phyloP scores from a whole-genome alignment of 2,888 invertebrate species.

The Orchestes rusci region DNA sequence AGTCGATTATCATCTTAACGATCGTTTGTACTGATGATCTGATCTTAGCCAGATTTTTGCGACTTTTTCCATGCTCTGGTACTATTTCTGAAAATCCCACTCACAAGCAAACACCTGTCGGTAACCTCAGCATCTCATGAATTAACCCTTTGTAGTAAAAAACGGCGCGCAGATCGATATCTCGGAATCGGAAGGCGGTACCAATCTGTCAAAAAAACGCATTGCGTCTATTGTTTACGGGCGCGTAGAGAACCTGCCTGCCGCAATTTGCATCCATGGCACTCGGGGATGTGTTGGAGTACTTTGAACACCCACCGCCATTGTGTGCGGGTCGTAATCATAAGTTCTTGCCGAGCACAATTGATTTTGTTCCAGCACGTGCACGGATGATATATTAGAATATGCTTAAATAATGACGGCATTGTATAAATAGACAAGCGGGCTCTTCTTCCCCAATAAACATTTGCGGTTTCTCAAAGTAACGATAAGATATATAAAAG shows the following conservation, averaged over 20 bases:
- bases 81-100: too few species aligned
- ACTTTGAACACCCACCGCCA: conserved; percentile 41
- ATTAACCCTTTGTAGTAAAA: conserved; percentile 2
- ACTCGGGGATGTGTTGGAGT: conserved; percentile 35
- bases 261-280: conserved; percentile 37
- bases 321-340: conserved; percentile 37
- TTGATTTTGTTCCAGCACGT: conserved; percentile 43
- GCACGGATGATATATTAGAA: conserved; percentile 43
- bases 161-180: conserved; percentile 1
- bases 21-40: too few species aligned
- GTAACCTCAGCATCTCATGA: conserved; percentile 7
- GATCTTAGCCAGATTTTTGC: too few species aligned
- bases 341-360: conserved; percentile 38
- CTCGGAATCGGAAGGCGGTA: conserved; percentile 14
- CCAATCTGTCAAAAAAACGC: conserved; percentile 25
- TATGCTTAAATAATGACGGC: conserved; percentile 42
- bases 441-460: conserved; percentile 14
- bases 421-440: conserved; percentile 35
- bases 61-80: too few species aligned
- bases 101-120: too few species aligned
- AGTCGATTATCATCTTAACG: too few species aligned
- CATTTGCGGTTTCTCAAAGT: too few species aligned
- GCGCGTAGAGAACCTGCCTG: conserved; percentile 32
- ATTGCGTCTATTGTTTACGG: conserved; percentile 29
- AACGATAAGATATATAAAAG: too few species aligned